Conservation (phyloP, 2,797 vertebrate species). For the Acanthornis magna region DNA sequence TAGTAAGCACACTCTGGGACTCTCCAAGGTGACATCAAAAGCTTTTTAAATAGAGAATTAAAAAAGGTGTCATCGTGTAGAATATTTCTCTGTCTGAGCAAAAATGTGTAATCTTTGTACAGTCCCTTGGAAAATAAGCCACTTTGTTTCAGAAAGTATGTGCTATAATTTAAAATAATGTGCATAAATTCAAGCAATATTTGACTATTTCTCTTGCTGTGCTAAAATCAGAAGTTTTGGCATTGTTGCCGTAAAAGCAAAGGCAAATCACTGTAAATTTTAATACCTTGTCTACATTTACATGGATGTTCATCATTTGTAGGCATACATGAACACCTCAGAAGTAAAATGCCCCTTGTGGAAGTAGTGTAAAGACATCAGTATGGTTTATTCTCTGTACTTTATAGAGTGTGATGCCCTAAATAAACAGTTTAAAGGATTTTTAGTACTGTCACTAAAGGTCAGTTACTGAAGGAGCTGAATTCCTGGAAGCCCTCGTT, state of each 20-base stretch:
- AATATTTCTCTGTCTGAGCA: not conserved
- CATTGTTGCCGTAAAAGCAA: not conserved
- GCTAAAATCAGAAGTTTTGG: not conserved
- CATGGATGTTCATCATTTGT: not conserved
- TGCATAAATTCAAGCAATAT: not conserved
- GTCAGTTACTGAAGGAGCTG: not conserved
- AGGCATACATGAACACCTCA: not conserved
- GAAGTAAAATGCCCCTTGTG: not conserved
- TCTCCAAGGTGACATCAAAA: constrained; percentile 18
- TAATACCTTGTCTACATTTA: not conserved
- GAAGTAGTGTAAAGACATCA: no score
- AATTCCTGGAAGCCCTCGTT: not conserved
- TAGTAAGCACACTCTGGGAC: not conserved
- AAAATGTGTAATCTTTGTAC: not conserved
- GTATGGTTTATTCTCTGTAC: not conserved
- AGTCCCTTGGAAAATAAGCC: not conserved
- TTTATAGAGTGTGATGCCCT: not conserved
- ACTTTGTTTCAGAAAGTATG: not conserved
- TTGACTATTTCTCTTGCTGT: not conserved
- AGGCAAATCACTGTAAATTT: not conserved
- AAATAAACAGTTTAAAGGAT: not conserved
- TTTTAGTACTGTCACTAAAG: not conserved
- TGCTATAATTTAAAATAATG: not conserved
- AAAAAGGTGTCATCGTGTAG: not conserved
- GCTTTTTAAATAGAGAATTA: constrained; percentile 16